These are phyloP conservation scores for Chaetodon trifascialis DNA, from an alignment of 2,113 vertebrate genomes.

Conservation along the genomic window DNA sequence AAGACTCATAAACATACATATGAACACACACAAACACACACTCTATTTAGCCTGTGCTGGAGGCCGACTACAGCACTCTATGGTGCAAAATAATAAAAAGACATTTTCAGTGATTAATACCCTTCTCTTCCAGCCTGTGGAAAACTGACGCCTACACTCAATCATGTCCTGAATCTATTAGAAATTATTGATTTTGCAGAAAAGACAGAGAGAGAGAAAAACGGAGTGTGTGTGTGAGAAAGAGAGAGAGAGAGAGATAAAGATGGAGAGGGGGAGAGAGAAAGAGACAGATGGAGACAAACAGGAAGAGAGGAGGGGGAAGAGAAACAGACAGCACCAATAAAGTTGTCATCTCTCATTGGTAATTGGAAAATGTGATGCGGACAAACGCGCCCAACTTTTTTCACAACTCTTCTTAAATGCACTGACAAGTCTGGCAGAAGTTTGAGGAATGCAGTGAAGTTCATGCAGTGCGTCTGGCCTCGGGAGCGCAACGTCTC, in stretches of 20 bases:
- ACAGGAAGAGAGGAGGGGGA: conserved; percentile 19
- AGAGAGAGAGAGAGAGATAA: conserved; percentile 12
- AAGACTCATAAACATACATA: conserved; percentile 26
- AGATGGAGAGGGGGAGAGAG: conserved; percentile 21
- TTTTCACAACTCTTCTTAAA: conserved; percentile 40
- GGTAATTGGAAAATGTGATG: conserved; percentile 39
- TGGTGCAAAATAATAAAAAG: conserved; percentile 74
- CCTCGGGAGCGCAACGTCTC: conserved; percentile 13
- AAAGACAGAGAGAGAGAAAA: conserved; percentile 30
- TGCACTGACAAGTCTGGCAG: conserved; percentile 15
- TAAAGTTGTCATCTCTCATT: conserved; percentile 44
- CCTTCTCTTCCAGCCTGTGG: conserved; percentile 60
- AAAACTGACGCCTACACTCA: conserved; percentile 69
- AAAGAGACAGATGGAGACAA: conserved; percentile 50
- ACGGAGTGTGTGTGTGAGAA: conserved; percentile 10
- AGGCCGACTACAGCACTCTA: conserved; percentile 45
- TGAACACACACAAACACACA: conserved; percentile 27
- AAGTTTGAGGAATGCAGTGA: conserved; percentile 27
- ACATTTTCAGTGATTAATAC: conserved; percentile 80
- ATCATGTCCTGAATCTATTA: conserved; percentile 79
- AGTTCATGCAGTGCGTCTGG: conserved; percentile 5
- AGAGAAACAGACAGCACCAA: conserved; percentile 42
- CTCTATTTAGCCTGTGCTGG: conserved; percentile 18
- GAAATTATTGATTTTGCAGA: conserved; percentile 73
- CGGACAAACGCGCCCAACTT: background rate